Evolutionary conservation across 2,888 invertebrate genomes (phyloP).

Genomic region (Stenurella melanura): DNA sequence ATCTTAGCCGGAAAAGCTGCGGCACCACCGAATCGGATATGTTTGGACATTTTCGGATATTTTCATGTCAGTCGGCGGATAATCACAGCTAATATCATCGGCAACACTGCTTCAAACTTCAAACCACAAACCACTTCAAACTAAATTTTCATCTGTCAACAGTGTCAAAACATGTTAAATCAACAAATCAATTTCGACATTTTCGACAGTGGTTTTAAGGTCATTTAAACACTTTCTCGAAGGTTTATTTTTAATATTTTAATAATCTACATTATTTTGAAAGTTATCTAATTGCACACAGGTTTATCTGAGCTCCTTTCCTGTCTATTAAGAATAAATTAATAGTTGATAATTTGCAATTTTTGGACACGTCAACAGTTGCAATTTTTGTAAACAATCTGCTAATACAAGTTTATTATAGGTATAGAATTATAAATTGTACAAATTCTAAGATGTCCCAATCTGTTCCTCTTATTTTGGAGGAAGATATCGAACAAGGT

Average conservation of each 20-base stretch:
- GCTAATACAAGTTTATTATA: neutral
- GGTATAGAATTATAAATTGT: conserved; percentile 5
- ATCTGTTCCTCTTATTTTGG: conserved; percentile 78
- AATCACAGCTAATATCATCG: too few species aligned
- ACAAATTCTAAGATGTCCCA: conserved; percentile 68
- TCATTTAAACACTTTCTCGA: neutral
- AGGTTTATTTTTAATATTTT: neutral
- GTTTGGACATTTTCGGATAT: too few species aligned
- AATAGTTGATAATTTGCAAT: neutral
- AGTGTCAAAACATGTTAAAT: neutral
- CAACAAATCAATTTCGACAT: neutral
- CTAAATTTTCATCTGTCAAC: conserved; percentile 7
- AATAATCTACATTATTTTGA: neutral
- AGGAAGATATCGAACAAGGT: conserved; percentile 81
- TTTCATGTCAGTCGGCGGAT: too few species aligned
- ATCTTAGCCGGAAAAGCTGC: too few species aligned
- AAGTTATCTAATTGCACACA: neutral
- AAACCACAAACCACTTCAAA: too few species aligned
- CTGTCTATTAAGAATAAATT: neutral
- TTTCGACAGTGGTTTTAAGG: neutral
- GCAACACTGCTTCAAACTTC: too few species aligned
- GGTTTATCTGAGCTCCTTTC: neutral
- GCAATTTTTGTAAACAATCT: conserved; percentile 12
- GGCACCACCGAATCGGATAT: too few species aligned
- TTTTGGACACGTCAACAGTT: conserved; percentile 17